Conservation (phyloP, 1,140 invertebrate species). For the Drosophila nigromelanica region DNA sequence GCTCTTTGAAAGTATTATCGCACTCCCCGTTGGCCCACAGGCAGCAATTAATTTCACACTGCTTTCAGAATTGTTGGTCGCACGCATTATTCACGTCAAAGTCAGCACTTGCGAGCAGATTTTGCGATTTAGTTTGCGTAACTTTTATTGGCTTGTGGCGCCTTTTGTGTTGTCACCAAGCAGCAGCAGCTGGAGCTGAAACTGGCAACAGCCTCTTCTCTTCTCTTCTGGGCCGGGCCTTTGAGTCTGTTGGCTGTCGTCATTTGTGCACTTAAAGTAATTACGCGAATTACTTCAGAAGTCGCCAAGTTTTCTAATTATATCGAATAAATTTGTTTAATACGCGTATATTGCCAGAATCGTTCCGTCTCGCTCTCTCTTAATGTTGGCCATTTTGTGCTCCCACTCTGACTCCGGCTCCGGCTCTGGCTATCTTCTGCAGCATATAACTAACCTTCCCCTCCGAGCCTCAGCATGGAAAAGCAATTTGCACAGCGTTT, state of each 20-base stretch:
- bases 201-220: conserved; percentile 5
- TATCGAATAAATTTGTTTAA: conserved; percentile 83
- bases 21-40: background rate
- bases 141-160: conserved; percentile 76
- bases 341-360: conserved; percentile 57
- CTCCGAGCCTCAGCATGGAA: conserved; percentile 14
- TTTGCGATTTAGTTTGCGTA: conserved; percentile 61
- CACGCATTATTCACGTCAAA: conserved; percentile 62
- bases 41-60: conserved; percentile 66
- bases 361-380: conserved; percentile 24
- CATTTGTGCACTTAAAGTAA: conserved; percentile 78
- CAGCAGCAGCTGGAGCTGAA: conserved; percentile 16
- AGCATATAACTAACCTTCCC: conserved; percentile 6
- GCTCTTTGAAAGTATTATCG: background rate
- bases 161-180: conserved; percentile 71
- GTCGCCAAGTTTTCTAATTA: conserved; percentile 83
- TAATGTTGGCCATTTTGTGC: background rate
- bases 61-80: conserved; percentile 42
- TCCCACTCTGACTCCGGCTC: background rate
- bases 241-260: conserved; percentile 50
- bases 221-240: conserved; percentile 22
- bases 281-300: conserved; percentile 82
- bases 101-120: conserved; percentile 52
- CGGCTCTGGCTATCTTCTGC: conserved; percentile 1
- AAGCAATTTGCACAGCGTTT: conserved; percentile 72